Evolutionary conservation across 2,113 vertebrate species (phyloP), one percentile per base, ranked within the genome.

Genomic region (Brachypteracias leptosomus): DNA sequence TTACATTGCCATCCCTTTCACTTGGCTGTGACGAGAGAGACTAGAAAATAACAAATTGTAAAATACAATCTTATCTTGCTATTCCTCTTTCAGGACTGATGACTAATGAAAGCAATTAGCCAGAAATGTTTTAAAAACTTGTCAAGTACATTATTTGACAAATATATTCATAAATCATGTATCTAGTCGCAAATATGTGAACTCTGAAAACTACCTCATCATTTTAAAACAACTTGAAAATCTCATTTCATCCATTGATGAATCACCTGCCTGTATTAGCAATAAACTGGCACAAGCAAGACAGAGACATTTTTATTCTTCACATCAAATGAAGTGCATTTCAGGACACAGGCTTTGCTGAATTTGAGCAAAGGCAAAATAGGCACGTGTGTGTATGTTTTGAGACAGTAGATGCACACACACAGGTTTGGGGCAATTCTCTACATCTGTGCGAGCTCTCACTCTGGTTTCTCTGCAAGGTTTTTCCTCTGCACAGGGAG

Each of bases 141-240:
- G 90, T 91, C 90, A 95, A 55, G 78, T 88, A 59, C 52, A 86
- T 84, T 93, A 81, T 93, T 93, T 96, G 92, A 90, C 85, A 96
- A 89, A 96, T 86, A 87, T 15, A 88, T 90, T 90, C 79, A 88
- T 95, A 88, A 93, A 93, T 93, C 7, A 3, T 55, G 67, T 91
- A 70, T 88, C 87, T 76, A 77, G 76, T 92, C 77, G 86, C 82
- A 95, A 94, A 90, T 92, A 28, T 13, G 40, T 49, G 61, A 89
- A 76, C 57, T 92, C 70, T 84, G 90, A 90, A 93, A 94, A 90
- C 85, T 81, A 67, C 68, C 92, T 96, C 88, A 95, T 96, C 79
- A 93, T 95, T 96, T 92, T 90, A 61, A 92, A 93, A 89, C 72
- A 93, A 89, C 86, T 93, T 91, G 73, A 92, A 96, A 95, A 92